phyloP scores from a whole-genome alignment of 2,888 invertebrate genomes.

The Tetragnatha montana region DNA sequence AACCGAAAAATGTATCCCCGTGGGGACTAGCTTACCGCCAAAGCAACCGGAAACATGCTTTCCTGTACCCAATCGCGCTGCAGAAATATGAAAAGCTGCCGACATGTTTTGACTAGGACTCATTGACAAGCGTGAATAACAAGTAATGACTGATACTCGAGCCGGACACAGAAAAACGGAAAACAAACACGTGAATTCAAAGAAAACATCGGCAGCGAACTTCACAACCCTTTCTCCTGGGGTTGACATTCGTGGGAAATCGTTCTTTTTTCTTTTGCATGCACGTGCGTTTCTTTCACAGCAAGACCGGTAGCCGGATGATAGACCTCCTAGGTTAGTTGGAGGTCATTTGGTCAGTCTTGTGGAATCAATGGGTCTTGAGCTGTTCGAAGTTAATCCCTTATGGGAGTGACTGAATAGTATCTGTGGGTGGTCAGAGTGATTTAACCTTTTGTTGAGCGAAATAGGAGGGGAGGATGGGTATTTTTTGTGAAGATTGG shows the following conservation, averaged over 20 bases:
- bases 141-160: neutral
- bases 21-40: too few relatives aligned
- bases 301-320: neutral
- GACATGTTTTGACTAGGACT: too few relatives aligned
- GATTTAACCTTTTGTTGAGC: too few relatives aligned
- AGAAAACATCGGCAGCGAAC: neutral
- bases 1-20: too few relatives aligned
- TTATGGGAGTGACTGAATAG: neutral
- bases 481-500: too few relatives aligned
- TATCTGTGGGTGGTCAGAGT: too few relatives aligned
- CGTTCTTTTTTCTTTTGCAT: neutral
- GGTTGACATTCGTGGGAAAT: slow-evolving; percentile 50
- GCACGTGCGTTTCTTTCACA: neutral
- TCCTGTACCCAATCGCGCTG: too few relatives aligned
- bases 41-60: too few relatives aligned
- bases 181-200: slow-evolving; percentile 32
- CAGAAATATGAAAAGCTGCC: too few relatives aligned
- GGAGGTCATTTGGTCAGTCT: slow-evolving; percentile 21
- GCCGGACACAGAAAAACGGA: slow-evolving; percentile 1
- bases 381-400: neutral
- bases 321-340: neutral
- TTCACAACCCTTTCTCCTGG: slow-evolving; percentile 40
- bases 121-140: too few relatives aligned
- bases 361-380: slow-evolving; percentile 9
- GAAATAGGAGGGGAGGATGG: too few relatives aligned